phyloP scores from a whole-genome alignment of 2,113 vertebrate species.

The Chamaea fasciata region DNA sequence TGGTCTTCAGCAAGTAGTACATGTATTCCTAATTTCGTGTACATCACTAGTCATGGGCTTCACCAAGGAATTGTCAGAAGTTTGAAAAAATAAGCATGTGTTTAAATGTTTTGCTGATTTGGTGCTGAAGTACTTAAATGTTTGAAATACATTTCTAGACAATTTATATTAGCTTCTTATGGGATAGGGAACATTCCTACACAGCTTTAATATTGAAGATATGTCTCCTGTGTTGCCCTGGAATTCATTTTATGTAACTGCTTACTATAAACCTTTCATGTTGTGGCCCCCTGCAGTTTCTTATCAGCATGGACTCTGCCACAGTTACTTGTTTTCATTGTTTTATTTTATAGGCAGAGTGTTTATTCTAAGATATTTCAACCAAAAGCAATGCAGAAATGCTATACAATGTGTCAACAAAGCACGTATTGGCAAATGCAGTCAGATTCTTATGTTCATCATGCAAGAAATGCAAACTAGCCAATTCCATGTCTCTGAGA shows the following conservation, averaged over 20 bases:
- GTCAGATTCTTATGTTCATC: background rate
- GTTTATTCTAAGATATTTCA: background rate
- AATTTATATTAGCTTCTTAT: background rate
- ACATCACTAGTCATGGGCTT: background rate
- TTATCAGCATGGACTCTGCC: background rate
- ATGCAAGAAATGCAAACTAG: background rate
- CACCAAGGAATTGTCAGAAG: background rate
- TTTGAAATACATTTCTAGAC: background rate
- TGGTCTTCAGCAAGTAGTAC: background rate
- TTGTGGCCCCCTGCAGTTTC: background rate
- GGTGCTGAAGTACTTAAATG: background rate
- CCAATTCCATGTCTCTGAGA: background rate
- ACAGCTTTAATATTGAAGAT: background rate
- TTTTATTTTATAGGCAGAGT: background rate
- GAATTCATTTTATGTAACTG: background rate
- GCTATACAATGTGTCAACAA: background rate
- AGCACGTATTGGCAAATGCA: background rate
- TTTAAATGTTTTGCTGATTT: background rate
- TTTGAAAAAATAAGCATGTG: background rate
- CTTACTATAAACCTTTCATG: background rate
- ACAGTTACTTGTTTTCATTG: background rate
- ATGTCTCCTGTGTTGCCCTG: background rate
- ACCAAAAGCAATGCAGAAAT: background rate
- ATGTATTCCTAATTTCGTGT: background rate
- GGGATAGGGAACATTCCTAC: background rate